Conservation (phyloP, 2,888 invertebrate species). For the Watsonalla cultraria region DNA sequence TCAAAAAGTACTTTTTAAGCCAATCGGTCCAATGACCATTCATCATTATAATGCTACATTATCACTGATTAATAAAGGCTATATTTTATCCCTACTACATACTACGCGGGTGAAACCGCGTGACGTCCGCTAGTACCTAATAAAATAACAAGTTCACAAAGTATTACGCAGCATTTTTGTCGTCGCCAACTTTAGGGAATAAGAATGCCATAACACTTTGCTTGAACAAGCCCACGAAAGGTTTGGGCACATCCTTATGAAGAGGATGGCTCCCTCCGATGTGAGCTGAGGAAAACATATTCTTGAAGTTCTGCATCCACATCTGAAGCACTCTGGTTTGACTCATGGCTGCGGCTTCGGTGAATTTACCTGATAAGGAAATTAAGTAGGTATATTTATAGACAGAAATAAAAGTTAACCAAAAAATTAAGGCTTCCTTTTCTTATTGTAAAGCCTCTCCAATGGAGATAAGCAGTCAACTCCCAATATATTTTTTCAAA, state of each 20-base stretch:
- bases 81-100: too few species aligned
- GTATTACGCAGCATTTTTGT: not conserved
- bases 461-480: too few species aligned
- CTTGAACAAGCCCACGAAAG: conserved; percentile 27
- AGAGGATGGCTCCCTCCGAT: conserved; percentile 39
- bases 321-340: conserved; percentile 33
- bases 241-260: conserved; percentile 31
- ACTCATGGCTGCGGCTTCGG: conserved; percentile 32
- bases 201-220: conserved; percentile 31
- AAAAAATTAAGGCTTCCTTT: too few species aligned
- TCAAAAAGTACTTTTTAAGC: too few species aligned
- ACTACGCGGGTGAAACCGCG: too few species aligned
- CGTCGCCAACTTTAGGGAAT: conserved; percentile 27
- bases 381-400: not conserved
- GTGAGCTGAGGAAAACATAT: conserved; percentile 17
- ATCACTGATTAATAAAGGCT: too few species aligned
- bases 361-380: conserved; percentile 35
- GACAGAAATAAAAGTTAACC: too few species aligned
- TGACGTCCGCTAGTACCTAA: too few species aligned
- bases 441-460: too few species aligned
- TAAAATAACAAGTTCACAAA: not conserved
- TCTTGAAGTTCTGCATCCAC: conserved; percentile 33
- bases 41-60: too few species aligned
- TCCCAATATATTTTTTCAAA: too few species aligned
- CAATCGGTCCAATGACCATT: too few species aligned